These are phyloP conservation scores for Dicrurus megarhynchus DNA, from an alignment of 2,113 vertebrate species.

Conservation along the genomic window DNA sequence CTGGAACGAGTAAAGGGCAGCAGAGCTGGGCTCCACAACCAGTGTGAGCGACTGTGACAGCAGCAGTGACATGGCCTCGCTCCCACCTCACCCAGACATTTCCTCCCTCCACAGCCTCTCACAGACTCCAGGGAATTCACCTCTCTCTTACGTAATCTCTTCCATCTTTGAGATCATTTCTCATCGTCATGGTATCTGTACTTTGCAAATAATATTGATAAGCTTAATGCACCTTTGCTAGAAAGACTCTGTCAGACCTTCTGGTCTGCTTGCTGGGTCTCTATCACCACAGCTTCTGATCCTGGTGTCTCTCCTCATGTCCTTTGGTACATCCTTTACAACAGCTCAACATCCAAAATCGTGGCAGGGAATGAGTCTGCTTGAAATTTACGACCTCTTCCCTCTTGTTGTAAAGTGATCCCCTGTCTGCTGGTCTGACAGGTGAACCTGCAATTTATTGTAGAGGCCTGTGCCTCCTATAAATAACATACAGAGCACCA, in stretches of 20 bases:
- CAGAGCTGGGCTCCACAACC: background rate
- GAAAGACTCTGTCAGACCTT: background rate
- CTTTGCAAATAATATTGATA: background rate
- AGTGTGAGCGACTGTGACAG: background rate
- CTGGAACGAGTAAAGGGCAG: background rate
- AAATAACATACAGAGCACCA: slow-evolving; percentile 21
- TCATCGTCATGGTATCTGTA: background rate
- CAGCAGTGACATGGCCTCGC: background rate
- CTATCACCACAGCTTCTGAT: background rate
- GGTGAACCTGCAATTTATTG: slow-evolving; percentile 19
- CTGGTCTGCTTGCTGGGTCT: background rate
- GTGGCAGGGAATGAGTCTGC: background rate
- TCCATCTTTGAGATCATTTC: background rate
- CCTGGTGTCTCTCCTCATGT: background rate
- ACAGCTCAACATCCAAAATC: background rate
- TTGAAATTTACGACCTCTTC: background rate
- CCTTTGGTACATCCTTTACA: background rate
- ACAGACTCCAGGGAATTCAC: background rate
- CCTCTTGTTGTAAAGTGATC: slow-evolving; percentile 3
- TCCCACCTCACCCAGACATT: background rate
- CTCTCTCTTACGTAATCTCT: background rate
- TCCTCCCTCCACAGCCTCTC: background rate
- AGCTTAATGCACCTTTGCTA: background rate
- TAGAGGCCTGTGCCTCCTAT: background rate
- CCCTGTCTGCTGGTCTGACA: slow-evolving; percentile 15